A percentile compares a stretch with the other conserved stretches of the same genome.
Conservation (phyloP, 2,888 invertebrate species). For the Monoplex corrugatus region DNA sequence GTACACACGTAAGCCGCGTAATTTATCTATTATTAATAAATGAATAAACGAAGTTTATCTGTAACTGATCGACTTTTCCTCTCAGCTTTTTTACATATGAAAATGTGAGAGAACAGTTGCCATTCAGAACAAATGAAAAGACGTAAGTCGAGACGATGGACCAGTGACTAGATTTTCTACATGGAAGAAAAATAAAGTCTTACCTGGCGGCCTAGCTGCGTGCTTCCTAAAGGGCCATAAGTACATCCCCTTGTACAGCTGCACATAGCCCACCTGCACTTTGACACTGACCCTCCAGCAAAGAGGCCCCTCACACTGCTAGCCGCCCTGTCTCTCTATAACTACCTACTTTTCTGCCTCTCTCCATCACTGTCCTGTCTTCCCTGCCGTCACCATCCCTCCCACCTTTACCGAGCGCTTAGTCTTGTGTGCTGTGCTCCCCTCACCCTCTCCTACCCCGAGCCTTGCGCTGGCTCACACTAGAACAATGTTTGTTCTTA, state of each 20-base stretch:
- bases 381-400: neutral
- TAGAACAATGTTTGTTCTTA: constrained; percentile 53
- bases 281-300: neutral
- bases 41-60: too few species aligned
- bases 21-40: too few species aligned
- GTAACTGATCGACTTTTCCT: too few species aligned
- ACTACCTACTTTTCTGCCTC: neutral
- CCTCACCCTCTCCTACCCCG: neutral
- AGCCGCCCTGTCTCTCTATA: neutral
- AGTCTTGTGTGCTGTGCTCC: neutral
- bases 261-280: neutral
- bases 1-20: too few species aligned
- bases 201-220: constrained; percentile 27
- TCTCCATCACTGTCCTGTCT: neutral
- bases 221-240: constrained; percentile 28
- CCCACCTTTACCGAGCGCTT: neutral
- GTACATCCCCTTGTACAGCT: constrained; percentile 40
- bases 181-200: neutral
- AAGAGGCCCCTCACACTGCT: neutral
- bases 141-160: too few species aligned
- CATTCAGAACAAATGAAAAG: too few species aligned
- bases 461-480: constrained; percentile 22
- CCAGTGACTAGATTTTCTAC: too few species aligned
- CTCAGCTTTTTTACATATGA: too few species aligned
- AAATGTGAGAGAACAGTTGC: too few species aligned